Base-by-base conservation (phyloP, 2,113 vertebrate species). In the Rhipidura dahli region DNA sequence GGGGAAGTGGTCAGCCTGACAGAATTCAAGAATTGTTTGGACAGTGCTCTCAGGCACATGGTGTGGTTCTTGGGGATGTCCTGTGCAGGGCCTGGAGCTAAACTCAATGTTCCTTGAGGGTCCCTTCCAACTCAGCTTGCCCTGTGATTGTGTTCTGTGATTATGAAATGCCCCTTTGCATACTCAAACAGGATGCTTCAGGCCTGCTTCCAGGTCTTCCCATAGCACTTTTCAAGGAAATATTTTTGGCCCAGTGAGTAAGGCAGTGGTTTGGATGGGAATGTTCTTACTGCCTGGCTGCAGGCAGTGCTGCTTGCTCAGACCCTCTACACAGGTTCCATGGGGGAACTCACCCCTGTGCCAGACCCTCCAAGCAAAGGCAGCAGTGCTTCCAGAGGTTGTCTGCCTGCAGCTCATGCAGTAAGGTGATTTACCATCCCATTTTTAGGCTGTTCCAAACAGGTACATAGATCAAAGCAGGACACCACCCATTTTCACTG, bases 301-400 rank as follows among this genome's bases (percentile, higher is more conserved):
- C 35, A 47, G 47, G 28, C 23, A 20, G 28, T 17, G 19, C 26
- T 1, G 1, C 44, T 76, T 42, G 35, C 63, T 63, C 19, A 37
- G 47, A 50, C 13, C 12, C 14, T 35, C 53, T 30, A 13, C 45
- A 17, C 22, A 37, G 7, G 22, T 59, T 59, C 9, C 2, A 6
- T 15, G 27, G 14, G 16, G 21, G 31, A 40, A 27, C 23, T 75
- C 11, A n/a, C 7, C 24, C 40, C 66, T 37, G 11, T 26, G 71
- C 37, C 4, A 9, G 49, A 57, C 3, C 11, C 31, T 78, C 24
- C 24, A 23, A 45, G 33, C 8, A 24, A 66, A 92, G 37, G 51
- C 33, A 63, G n/a, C 27, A 59, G 44, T 0, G 0, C 6, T 84
- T 84, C 56, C 65, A 79, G 9, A 31, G 1, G 0, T 9, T 53